phyloP scores from a whole-genome alignment of 2,888 invertebrate genomes.

The Graphium colonna region DNA sequence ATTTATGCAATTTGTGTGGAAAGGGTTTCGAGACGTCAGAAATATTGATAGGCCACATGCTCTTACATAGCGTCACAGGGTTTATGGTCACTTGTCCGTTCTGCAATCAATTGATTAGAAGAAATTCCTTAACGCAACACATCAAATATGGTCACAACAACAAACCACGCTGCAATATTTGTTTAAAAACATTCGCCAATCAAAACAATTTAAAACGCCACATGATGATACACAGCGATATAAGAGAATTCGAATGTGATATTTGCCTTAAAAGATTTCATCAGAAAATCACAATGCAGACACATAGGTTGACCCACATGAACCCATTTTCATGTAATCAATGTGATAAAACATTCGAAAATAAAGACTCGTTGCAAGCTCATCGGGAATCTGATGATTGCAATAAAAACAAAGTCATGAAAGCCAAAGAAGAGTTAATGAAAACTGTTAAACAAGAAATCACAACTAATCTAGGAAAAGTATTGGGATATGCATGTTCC shows the following conservation, averaged over 20 bases:
- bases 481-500: conserved; percentile 67
- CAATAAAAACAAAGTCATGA: conserved; percentile 48
- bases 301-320: conserved; percentile 65
- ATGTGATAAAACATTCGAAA: conserved; percentile 60
- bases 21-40: conserved; percentile 71
- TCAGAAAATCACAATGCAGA: conserved; percentile 75
- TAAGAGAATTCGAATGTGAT: conserved; percentile 70
- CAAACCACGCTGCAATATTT: conserved; percentile 63
- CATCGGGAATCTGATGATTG: conserved; percentile 57
- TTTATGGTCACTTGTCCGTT: conserved; percentile 61
- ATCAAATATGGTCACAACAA: conserved; percentile 70
- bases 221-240: conserved; percentile 71
- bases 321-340: conserved; percentile 57
- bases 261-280: conserved; percentile 69
- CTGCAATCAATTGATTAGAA: conserved; percentile 58
- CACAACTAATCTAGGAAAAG: conserved; percentile 59
- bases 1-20: conserved; percentile 66
- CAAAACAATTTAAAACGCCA: conserved; percentile 73
- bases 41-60: conserved; percentile 66
- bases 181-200: conserved; percentile 71
- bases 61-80: conserved; percentile 60
- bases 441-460: conserved; percentile 68
- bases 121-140: conserved; percentile 66
- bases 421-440: conserved; percentile 64
- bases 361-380: conserved; percentile 39